Evolutionary conservation across 2,113 vertebrate genomes (phyloP).

Genomic region (Nyctibius bracteatus): DNA sequence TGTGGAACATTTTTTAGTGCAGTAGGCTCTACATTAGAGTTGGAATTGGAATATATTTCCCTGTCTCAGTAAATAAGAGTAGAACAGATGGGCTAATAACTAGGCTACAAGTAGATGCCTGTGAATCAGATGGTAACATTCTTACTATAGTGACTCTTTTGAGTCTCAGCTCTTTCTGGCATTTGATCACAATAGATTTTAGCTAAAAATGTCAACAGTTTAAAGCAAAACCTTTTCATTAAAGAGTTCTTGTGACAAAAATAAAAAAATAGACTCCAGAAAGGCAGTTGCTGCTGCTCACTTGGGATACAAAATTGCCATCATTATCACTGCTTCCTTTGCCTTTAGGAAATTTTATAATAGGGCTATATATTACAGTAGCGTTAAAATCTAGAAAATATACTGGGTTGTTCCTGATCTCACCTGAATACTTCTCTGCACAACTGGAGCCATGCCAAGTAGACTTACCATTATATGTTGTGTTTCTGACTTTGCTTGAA

Average conservation of each 20-base stretch:
- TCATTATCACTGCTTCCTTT: background rate
- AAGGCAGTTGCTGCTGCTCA: background rate
- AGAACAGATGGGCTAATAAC: background rate
- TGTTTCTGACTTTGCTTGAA: background rate
- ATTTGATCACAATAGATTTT: slow-evolving; percentile 8
- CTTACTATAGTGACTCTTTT: background rate
- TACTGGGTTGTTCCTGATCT: background rate
- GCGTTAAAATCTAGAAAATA: background rate
- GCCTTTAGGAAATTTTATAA: background rate
- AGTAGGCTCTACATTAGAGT: background rate
- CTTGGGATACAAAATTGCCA: background rate
- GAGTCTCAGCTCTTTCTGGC: background rate
- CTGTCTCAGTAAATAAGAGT: background rate
- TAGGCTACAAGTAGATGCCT: background rate
- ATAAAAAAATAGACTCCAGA: background rate
- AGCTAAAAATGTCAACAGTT: background rate
- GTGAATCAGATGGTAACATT: background rate
- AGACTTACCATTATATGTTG: background rate
- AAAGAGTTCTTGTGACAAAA: background rate
- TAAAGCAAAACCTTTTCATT: slow-evolving; percentile 13
- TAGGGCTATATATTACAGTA: background rate
- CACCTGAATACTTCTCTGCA: background rate
- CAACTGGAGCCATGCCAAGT: background rate
- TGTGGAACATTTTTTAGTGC: background rate
- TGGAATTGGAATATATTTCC: background rate